Evolutionary conservation across 2,797 vertebrate genomes (phyloP).

Genomic region (Paramormyrops hopkinsi): DNA sequence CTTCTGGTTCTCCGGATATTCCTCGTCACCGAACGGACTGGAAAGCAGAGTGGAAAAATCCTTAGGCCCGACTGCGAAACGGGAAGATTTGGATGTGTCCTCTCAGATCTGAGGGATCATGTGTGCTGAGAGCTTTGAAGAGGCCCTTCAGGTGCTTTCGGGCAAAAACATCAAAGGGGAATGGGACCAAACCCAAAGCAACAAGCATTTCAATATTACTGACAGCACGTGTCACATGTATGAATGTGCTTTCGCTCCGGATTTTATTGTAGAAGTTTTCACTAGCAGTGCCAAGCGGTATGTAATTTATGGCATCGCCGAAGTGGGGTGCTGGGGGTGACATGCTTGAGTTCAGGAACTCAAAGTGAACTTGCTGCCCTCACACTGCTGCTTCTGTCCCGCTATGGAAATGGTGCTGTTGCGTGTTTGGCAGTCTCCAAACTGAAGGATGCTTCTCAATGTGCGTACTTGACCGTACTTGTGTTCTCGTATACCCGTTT

Average conservation of each 20-base stretch:
- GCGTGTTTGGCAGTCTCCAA: not conserved
- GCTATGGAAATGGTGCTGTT: not conserved
- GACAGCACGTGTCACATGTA: not conserved
- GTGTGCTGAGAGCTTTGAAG: not conserved
- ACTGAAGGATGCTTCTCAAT: not conserved
- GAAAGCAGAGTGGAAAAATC: slow-evolving; percentile 13
- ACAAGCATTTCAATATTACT: not conserved
- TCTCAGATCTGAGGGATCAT: not conserved
- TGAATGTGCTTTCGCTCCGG: not conserved
- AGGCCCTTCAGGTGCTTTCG: not conserved
- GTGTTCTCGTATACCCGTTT: not conserved
- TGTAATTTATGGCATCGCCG: not conserved
- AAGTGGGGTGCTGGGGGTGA: not conserved
- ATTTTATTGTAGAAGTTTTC: not conserved
- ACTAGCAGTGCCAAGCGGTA: not conserved
- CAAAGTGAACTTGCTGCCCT: not conserved
- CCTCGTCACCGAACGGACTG: slow-evolving; percentile 72
- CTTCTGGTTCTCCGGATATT: slow-evolving; percentile 79
- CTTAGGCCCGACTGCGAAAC: not conserved
- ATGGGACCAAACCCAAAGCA: not conserved
- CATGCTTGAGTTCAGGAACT: not conserved
- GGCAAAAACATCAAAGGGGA: not conserved
- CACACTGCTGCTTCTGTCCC: not conserved
- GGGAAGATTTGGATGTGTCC: not conserved
- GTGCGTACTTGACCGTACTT: not conserved